Conservation (phyloP, 2,888 invertebrate genomes). For the Podabrus alpinus region DNA sequence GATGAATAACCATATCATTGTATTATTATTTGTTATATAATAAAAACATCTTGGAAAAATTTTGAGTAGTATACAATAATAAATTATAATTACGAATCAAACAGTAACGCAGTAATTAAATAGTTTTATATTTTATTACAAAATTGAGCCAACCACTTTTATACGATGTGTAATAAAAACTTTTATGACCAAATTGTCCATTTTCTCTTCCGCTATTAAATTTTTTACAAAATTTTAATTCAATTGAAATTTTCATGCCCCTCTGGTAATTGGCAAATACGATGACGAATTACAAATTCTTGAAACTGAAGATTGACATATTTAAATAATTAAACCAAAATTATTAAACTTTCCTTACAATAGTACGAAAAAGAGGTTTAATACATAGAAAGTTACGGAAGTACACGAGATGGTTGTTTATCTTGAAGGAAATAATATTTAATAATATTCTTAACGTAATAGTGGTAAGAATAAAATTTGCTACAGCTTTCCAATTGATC, state of each 20-base stretch:
- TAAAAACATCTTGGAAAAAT: slow-evolving; percentile 1
- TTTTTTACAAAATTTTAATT: not conserved
- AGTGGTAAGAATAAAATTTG: not conserved
- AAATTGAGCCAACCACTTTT: not conserved
- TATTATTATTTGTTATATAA: not conserved
- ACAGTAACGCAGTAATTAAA: not conserved
- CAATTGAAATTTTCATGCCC: not conserved
- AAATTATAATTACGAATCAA: not conserved
- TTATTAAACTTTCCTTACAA: not conserved
- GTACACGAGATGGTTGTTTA: not conserved
- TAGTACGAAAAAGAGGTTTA: not conserved
- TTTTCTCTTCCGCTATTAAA: not conserved
- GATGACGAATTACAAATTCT: not conserved
- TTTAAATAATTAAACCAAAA: not conserved
- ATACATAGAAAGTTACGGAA: not conserved
- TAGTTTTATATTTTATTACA: not conserved
- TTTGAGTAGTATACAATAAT: not conserved
- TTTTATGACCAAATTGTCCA: not conserved
- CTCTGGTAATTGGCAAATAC: not conserved
- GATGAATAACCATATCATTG: not conserved
- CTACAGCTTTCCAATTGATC: not conserved
- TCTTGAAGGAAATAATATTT: not conserved
- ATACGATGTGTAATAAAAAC: not conserved
- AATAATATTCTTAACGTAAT: not conserved
- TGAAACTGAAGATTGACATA: not conserved